phyloP scores from a whole-genome alignment of 2,888 invertebrate species.

The Heteromyza rotundicornis region DNA sequence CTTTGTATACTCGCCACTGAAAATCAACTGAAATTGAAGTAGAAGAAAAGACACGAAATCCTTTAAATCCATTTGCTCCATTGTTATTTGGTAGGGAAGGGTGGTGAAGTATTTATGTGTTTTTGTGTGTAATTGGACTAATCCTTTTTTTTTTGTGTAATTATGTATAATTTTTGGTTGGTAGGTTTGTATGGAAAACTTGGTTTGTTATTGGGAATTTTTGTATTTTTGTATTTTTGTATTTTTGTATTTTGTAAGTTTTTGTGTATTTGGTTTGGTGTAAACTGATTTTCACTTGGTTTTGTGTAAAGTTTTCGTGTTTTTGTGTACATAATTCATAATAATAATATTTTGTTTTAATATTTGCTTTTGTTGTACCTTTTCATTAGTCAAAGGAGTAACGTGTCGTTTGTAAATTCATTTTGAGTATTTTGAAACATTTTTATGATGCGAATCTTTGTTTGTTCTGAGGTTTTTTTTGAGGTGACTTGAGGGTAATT shows the following conservation, averaged over 20 bases:
- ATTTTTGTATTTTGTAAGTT: constrained; percentile 9
- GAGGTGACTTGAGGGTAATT: not conserved
- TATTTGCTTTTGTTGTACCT: constrained; percentile 46
- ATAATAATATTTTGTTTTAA: constrained; percentile 33
- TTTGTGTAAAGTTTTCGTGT: constrained; percentile 13
- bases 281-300: constrained; percentile 18
- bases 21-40: constrained; percentile 82
- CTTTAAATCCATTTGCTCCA: constrained; percentile 2
- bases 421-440: constrained; percentile 35
- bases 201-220: constrained; percentile 23
- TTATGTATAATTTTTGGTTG: constrained; percentile 4
- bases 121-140: constrained; percentile 20
- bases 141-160: constrained; percentile 18
- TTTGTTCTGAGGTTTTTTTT: constrained; percentile 19
- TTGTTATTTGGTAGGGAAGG: constrained; percentile 14
- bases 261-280: too few relatives aligned
- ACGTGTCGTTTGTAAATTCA: constrained; percentile 57
- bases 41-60: too few relatives aligned
- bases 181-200: constrained; percentile 1
- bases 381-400: constrained; percentile 56
- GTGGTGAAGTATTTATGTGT: constrained; percentile 17
- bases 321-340: not conserved
- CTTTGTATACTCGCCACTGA: constrained; percentile 98
- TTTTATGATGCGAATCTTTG: constrained; percentile 16
- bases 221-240: constrained; percentile 32